Percentiles rank a stretch among this genome's conserved stretches.
phyloP scores from a whole-genome alignment of 2,113 vertebrate genomes.

The Eudyptes chrysolophus region DNA sequence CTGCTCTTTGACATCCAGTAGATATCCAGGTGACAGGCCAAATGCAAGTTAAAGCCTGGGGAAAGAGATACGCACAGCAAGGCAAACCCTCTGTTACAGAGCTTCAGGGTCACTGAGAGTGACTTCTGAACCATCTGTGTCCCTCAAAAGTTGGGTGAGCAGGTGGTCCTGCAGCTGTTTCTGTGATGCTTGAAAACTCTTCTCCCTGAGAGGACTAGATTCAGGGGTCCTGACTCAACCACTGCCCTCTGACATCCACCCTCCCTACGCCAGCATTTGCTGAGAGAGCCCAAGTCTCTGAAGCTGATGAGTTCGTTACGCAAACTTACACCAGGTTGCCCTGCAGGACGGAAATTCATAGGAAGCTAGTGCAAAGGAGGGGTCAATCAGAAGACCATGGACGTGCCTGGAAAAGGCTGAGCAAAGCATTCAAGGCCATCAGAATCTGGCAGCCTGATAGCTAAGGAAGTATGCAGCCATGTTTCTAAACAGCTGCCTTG shows the following conservation, averaged over 20 bases:
- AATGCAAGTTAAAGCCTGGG: not conserved
- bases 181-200: not conserved
- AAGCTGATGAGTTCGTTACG: not conserved
- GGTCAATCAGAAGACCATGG: not conserved
- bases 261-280: accelerated
- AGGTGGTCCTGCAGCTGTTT: not conserved
- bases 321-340: not conserved
- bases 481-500: not conserved
- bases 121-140: not conserved
- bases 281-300: not conserved
- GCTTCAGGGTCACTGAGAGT: not conserved
- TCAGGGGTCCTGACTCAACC: not conserved
- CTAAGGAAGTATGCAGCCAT: not conserved
- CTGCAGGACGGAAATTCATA: not conserved
- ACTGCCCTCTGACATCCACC: not conserved
- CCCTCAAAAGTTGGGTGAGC: not conserved
- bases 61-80: not conserved
- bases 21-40: not conserved
- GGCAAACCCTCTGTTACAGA: not conserved
- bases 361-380: not conserved
- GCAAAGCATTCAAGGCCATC: not conserved
- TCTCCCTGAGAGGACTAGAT: not conserved
- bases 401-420: not conserved
- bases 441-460: not conserved
- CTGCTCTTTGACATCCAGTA: not conserved